Base-by-base conservation (phyloP, 2,797 vertebrate genomes). In the Falco biarmicus region DNA sequence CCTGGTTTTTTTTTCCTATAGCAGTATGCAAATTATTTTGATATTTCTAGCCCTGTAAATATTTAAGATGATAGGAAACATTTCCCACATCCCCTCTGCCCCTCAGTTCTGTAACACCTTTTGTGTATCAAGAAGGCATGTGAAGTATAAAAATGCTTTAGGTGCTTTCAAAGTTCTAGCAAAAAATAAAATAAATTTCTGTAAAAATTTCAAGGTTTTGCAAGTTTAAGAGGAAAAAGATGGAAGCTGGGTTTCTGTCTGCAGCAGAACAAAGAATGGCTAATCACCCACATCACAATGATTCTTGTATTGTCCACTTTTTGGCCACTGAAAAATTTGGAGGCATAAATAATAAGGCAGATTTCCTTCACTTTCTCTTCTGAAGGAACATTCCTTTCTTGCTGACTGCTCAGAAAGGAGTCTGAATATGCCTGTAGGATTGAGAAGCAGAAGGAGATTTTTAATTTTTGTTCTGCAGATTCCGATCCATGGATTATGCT, bases 31-130 rank as follows among this genome's bases (percentile, higher is more conserved):
- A 95, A 93, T 82, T 0, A 65, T 94, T 86, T 57, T 13, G 10
- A 89, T 96, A 97, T 95, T 96, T 85, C 86, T 94, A 95, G 66
- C 41, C 85, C 39, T 74, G 63, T 88, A 94, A 96, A 87, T 92
- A 89, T 87, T 94, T 81, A 53, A 74, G 70, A 63, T 60, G 16
- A 85, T 53, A 69, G n/a, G 34, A 95, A 90, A 80, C 11, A 41
- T 56, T 91, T 82, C 41, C 29, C 16, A 39, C 11, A 53, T 22
- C 7, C 18, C 28, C 9, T 10, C 4, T 6, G 3, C 4, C 5
- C 9, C 26, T 6, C 63, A 75, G 18, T 71, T 80, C 85, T 70
- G n/a, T 69, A 88, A 75, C 15, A 79, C 39, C 29, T 89, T 50
- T 50, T 68, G 34, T 80, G 47, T 87, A 92, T 74, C 56, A 92